Conservation (phyloP, 37 sponge, comb jelly and placozoan species). For the Halichondria panicea region DNA sequence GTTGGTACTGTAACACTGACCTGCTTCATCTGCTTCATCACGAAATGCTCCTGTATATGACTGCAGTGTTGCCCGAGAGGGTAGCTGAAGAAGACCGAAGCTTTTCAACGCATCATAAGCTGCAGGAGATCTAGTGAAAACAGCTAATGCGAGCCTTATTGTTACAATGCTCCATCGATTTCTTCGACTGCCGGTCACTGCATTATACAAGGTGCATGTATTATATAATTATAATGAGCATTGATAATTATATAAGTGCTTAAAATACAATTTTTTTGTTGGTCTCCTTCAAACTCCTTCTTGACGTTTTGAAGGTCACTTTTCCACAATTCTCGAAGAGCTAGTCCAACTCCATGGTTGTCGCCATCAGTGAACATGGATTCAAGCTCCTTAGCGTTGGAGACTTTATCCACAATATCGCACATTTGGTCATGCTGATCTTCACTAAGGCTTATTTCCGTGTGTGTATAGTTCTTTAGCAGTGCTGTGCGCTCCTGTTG, state of each 20-base stretch:
- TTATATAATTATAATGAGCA: neutral
- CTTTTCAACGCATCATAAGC: constrained; percentile 36
- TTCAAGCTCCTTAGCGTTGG: constrained; percentile 15
- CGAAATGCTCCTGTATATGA: constrained; percentile 30
- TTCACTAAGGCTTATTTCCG: constrained; percentile 16
- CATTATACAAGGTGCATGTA: neutral
- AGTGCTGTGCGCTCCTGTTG: constrained; percentile 7
- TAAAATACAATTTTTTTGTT: constrained; percentile 17
- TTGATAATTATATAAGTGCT: too few species aligned
- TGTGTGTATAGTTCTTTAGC: constrained; percentile 15
- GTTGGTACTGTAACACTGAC: too few species aligned
- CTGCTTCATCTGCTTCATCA: constrained; percentile 12
- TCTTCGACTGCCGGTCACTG: constrained; percentile 13
- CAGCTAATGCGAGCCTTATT: constrained; percentile 29
- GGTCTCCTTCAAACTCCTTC: constrained; percentile 33
- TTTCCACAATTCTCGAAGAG: constrained; percentile 25
- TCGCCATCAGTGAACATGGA: constrained; percentile 15
- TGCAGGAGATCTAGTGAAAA: constrained; percentile 23
- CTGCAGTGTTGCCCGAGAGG: constrained; percentile 17
- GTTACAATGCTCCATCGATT: constrained; percentile 47
- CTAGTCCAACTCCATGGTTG: constrained; percentile 27
- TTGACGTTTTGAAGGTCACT: constrained; percentile 10
- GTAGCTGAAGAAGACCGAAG: constrained; percentile 28
- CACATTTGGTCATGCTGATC: constrained; percentile 42
- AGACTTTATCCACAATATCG: neutral